Conservation (phyloP, 1,140 invertebrate species). For the Melitaea cinxia region DNA sequence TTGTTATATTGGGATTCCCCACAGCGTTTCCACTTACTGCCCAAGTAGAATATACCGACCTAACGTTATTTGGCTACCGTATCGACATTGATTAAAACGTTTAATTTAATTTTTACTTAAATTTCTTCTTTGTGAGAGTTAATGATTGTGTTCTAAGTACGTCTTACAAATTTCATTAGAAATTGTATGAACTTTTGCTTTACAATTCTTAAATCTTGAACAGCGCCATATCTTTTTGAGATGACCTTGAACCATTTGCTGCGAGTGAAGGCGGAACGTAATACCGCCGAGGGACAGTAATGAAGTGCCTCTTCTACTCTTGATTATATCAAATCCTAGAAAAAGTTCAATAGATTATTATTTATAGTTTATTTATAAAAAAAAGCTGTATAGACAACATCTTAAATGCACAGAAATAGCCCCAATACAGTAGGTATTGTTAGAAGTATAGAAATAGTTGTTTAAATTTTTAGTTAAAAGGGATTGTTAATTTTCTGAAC, state of each 20-base stretch:
- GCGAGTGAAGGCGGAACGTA: slow-evolving; percentile 10
- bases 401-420: too few species aligned
- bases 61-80: too few species aligned
- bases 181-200: slow-evolving; percentile 22
- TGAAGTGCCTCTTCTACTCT: neutral
- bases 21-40: too few species aligned
- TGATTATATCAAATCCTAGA: slow-evolving; percentile 16
- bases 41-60: too few species aligned
- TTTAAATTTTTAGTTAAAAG: too few species aligned
- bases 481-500: too few species aligned
- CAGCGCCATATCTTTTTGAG: slow-evolving; percentile 28
- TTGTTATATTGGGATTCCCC: too few species aligned
- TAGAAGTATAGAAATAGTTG: too few species aligned
- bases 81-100: neutral
- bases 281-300: slow-evolving; percentile 4
- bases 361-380: too few species aligned
- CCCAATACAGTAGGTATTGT: too few species aligned
- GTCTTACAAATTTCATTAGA: slow-evolving; percentile 23
- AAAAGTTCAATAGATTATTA: neutral
- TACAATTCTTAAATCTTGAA: slow-evolving; percentile 31
- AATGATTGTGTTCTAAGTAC: slow-evolving; percentile 24
- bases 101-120: too few species aligned
- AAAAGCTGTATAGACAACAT: too few species aligned
- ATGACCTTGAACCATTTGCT: neutral
- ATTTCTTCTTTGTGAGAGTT: neutral